Base-by-base conservation (phyloP, 1,140 invertebrate genomes). In the Bombus soroeensis region DNA sequence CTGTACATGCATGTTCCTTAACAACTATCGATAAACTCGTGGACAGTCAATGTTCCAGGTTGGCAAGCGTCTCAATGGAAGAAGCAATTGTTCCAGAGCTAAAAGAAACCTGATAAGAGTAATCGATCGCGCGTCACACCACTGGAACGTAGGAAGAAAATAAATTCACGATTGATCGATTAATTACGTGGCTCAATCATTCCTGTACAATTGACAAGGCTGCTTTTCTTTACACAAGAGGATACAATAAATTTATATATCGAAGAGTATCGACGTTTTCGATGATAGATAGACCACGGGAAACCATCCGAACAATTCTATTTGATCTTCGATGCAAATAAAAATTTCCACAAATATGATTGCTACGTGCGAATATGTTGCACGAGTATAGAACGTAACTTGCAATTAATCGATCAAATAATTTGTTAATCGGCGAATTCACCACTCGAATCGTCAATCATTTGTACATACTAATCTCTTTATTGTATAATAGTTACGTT, bases 41-140 rank as follows among this genome's bases (percentile, higher is more conserved):
- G 28, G 4, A 57, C 15, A 18, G 9, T 76, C 81, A 83, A 83
- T 83, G 81, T 41, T 76, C 62, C 62, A 41, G 22, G 53, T 62
- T 25, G 12, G 5, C 25, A 37, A 41, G 13, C 75, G 32, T 34
- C 13, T n/a, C 64, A 6, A 59, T 39, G 28, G 47, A 32, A 41
- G 47, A 6, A 41, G 4, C 66, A 72, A 71, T 41, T 32, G 22
- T 39, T 13, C 5, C 18, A 1, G 3, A 15, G 10, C 13, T 62
- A 47, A 43, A 62, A 32, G n/a, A 10, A 22, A 43, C 3, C 12
- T 3, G 57, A 39, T 53, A 9, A 32, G n/a, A 12, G 76, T 37
- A 12, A 22, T 53, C 37, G 28, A 75, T 39, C 22, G 57, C 4
- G 41, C n/a, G 39, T 32, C 12, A 77, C 12, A 47, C 43, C 28